Conservation (phyloP, 2,113 vertebrate species). For the Onychostruthus taczanowskii region DNA sequence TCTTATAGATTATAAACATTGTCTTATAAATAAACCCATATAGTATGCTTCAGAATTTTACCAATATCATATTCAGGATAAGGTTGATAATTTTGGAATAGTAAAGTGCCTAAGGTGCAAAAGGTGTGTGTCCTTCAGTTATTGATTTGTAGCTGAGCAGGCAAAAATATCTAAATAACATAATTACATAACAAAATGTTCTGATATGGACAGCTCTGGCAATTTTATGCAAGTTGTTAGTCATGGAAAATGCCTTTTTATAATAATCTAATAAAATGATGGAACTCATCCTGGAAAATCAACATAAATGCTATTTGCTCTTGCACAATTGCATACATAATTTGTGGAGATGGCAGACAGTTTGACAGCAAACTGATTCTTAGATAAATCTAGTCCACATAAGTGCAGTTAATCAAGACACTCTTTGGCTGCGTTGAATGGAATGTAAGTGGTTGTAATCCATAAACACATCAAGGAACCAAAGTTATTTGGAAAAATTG, state of each 20-base stretch:
- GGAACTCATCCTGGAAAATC: constrained; percentile 36
- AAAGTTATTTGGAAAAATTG: constrained; percentile 52
- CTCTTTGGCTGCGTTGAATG: constrained; percentile 29
- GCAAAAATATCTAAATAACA: not conserved
- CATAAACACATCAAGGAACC: constrained; percentile 56
- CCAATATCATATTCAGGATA: not conserved
- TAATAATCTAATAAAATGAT: constrained; percentile 29
- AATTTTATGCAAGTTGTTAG: not conserved
- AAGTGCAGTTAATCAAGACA: constrained; percentile 49
- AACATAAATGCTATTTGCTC: not conserved
- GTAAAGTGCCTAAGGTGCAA: not conserved
- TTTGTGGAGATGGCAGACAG: constrained; percentile 46
- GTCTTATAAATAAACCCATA: not conserved
- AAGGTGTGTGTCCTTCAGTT: not conserved
- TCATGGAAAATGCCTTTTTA: constrained; percentile 17
- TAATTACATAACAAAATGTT: not conserved
- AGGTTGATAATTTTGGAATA: not conserved
- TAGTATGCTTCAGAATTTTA: not conserved
- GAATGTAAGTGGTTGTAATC: not conserved
- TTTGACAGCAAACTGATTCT: constrained; percentile 64
- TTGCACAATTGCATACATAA: constrained; percentile 51
- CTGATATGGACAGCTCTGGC: not conserved
- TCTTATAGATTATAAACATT: not conserved
- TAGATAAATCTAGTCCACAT: constrained; percentile 48
- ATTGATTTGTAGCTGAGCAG: not conserved